A percentile compares a stretch with the other conserved stretches of the same genome.
Conservation (phyloP, 2,113 vertebrate species). For the Tyto alba region DNA sequence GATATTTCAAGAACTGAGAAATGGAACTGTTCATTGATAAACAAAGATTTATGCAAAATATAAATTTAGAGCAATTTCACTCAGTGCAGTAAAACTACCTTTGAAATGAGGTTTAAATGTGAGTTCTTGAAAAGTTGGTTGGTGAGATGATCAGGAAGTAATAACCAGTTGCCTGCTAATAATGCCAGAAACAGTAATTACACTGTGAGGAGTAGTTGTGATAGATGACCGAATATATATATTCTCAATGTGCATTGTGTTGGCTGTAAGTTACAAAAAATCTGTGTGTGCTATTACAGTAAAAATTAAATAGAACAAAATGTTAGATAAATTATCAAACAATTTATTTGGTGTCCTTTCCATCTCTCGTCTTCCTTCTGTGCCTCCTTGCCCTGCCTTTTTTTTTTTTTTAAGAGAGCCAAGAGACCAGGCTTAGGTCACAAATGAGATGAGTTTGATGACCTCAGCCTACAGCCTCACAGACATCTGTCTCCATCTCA, state of each 20-base stretch:
- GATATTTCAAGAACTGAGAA: background rate
- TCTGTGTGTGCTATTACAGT: accelerated
- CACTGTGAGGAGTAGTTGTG: background rate
- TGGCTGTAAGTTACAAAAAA: background rate
- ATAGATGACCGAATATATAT: background rate
- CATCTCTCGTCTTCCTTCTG: background rate
- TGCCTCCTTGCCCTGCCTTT: too few species aligned
- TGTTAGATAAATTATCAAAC: background rate
- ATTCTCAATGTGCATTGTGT: background rate
- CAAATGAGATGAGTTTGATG: constrained; percentile 52
- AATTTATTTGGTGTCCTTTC: background rate
- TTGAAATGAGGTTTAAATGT: background rate
- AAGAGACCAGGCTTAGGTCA: constrained; percentile 5
- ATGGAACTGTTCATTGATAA: background rate
- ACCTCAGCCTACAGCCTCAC: background rate
- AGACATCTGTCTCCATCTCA: constrained; percentile 48
- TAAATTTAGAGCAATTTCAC: background rate
- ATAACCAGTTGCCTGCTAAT: background rate
- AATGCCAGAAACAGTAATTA: background rate
- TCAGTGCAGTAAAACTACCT: background rate
- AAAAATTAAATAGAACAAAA: background rate
- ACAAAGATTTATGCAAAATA: background rate
- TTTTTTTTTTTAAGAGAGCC: background rate
- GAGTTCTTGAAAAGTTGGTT: background rate
- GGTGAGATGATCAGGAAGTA: background rate